Evolutionary conservation across 2,113 vertebrate species (phyloP).

Genomic region (Podilymbus podiceps): DNA sequence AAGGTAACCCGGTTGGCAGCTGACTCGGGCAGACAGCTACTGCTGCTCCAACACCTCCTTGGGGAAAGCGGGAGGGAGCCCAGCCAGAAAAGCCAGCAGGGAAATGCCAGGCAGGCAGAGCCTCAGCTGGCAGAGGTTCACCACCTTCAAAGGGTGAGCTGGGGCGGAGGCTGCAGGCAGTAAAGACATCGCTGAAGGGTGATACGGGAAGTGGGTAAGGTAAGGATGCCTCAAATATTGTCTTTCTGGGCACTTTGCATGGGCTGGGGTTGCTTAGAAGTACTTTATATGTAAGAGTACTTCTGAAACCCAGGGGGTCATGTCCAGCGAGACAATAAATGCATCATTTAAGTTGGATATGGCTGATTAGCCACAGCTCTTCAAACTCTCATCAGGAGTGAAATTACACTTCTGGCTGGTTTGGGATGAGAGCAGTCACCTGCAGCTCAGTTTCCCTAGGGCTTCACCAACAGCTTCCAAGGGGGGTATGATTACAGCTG

Average conservation of each 20-base stretch:
- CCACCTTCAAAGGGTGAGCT: not conserved
- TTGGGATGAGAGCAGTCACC: not conserved
- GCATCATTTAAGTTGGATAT: not conserved
- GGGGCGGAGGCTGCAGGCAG: not conserved
- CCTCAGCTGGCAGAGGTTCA: not conserved
- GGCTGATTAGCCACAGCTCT: not conserved
- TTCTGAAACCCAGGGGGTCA: not conserved
- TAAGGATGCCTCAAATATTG: not conserved
- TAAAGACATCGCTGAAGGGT: not conserved
- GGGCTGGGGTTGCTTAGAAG: not conserved
- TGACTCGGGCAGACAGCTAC: not conserved
- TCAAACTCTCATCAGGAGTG: not conserved
- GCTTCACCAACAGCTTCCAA: not conserved
- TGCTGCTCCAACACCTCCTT: not conserved
- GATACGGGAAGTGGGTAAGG: not conserved
- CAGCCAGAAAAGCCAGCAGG: not conserved
- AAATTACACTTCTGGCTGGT: not conserved
- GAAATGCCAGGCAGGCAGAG: not conserved
- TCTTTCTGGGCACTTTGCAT: not conserved
- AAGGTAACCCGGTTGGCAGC: not conserved
- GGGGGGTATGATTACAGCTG: not conserved
- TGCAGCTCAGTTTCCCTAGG: not conserved
- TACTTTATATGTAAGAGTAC: not conserved
- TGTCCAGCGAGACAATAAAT: not conserved
- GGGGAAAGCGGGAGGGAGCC: not conserved